phyloP scores from a whole-genome alignment of 2,113 vertebrate species.

The Triplophysa dalaica region DNA sequence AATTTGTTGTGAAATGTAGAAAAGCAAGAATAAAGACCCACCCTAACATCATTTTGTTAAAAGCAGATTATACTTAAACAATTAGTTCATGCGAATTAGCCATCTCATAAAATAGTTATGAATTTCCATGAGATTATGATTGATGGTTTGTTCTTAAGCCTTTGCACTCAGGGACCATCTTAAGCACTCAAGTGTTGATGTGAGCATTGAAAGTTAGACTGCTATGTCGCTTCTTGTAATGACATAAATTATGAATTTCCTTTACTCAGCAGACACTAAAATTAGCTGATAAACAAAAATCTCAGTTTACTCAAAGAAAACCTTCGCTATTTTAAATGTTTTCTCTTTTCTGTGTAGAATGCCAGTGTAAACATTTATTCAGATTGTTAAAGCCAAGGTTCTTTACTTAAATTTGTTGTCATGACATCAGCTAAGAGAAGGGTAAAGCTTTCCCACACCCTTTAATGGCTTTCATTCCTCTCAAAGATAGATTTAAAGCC shows the following conservation, averaged over 20 bases:
- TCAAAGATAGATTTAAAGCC: constrained; percentile 13
- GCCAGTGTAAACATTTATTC: constrained; percentile 34
- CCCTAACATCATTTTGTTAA: too few relatives aligned
- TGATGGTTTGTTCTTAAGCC: not conserved
- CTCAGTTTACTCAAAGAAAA: not conserved
- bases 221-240: not conserved
- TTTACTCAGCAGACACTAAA: not conserved
- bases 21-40: too few relatives aligned
- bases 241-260: not conserved
- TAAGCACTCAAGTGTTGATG: not conserved
- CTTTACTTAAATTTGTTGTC: constrained; percentile 13
- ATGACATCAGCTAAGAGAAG: constrained; percentile 21
- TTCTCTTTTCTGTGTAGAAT: not conserved
- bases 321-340: constrained; percentile 1
- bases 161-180: not conserved
- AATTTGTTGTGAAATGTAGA: too few relatives aligned
- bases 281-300: not conserved
- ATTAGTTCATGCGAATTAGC: too few relatives aligned
- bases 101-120: too few relatives aligned
- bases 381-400: constrained; percentile 15
- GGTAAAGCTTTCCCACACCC: constrained; percentile 32
- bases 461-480: constrained; percentile 9
- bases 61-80: too few relatives aligned
- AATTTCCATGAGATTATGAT: too few relatives aligned
- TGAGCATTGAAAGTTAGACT: not conserved